phyloP scores from a whole-genome alignment of 1,140 invertebrate genomes.

The Vanessa atalanta region DNA sequence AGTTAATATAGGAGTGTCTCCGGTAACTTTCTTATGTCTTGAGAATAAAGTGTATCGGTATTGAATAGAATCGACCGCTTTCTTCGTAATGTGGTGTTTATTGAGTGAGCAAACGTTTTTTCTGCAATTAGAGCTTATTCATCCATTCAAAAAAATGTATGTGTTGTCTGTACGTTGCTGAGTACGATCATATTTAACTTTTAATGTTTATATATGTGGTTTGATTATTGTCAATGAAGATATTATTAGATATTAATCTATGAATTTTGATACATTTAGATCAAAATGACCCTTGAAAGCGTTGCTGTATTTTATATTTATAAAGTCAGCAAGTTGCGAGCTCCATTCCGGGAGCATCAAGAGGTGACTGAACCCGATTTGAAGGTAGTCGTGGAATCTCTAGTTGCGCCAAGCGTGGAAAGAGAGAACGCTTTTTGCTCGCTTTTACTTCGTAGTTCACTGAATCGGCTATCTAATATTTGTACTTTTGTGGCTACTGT shows the following conservation, averaged over 20 bases:
- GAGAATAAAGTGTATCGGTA: not conserved
- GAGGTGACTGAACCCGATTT: slow-evolving; percentile 43
- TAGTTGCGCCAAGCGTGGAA: slow-evolving; percentile 32
- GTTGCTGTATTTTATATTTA: slow-evolving; percentile 31
- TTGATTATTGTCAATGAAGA: too few relatives aligned
- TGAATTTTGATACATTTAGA: not conserved
- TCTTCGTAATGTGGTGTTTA: slow-evolving; percentile 21
- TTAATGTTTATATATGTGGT: not conserved
- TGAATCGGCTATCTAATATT: slow-evolving; percentile 22
- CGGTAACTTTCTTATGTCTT: not conserved
- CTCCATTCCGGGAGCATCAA: slow-evolving; percentile 34
- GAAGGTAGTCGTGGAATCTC: slow-evolving; percentile 42
- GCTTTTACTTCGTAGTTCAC: slow-evolving; percentile 34
- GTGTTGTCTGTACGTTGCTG: not conserved
- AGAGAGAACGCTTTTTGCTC: slow-evolving; percentile 34
- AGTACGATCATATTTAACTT: not conserved
- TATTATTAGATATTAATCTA: too few relatives aligned
- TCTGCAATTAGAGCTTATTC: slow-evolving; percentile 22
- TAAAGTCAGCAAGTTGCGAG: slow-evolving; percentile 35
- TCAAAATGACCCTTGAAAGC: not conserved
- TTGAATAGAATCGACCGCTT: slow-evolving; percentile 7
- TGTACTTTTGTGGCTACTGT: slow-evolving; percentile 9
- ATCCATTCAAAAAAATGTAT: slow-evolving; percentile 12
- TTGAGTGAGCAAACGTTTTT: slow-evolving; percentile 12
- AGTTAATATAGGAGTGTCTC: not conserved